Evolutionary conservation across 2,888 invertebrate species (phyloP).

Genomic region (Dryomyza anilis): DNA sequence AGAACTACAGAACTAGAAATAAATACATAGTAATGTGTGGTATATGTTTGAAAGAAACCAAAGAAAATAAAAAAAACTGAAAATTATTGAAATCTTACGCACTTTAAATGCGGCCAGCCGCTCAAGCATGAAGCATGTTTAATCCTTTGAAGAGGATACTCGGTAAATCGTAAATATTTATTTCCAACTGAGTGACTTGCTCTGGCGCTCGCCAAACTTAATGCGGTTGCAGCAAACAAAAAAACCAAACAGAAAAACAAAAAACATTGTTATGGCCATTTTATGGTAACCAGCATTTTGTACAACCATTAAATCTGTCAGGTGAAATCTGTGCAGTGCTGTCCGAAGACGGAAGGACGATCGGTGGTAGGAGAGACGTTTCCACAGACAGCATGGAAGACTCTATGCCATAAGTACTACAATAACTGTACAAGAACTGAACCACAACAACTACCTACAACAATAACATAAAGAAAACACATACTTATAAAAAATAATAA

Average conservation of each 20-base stretch:
- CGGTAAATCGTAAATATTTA: constrained; percentile 6
- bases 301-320: constrained; percentile 49
- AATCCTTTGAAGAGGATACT: not conserved
- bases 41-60: too few relatives aligned
- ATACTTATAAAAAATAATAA: constrained; percentile 24
- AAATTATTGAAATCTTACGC: too few relatives aligned
- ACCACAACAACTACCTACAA: not conserved
- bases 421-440: constrained; percentile 14
- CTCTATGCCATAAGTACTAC: not conserved
- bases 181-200: constrained; percentile 9
- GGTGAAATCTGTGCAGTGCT: constrained; percentile 41
- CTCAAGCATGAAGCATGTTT: not conserved
- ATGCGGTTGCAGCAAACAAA: not conserved
- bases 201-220: too few relatives aligned
- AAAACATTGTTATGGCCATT: constrained; percentile 39
- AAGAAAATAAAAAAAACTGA: too few relatives aligned
- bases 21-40: too few relatives aligned
- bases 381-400: not conserved
- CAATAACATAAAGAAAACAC: constrained; percentile 2
- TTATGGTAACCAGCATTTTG: constrained; percentile 46
- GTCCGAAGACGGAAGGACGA: constrained; percentile 13
- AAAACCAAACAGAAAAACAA: constrained; percentile 21
- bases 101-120: too few relatives aligned
- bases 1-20: too few relatives aligned
- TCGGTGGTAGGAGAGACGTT: constrained; percentile 1